Evolutionary conservation across 2,797 vertebrate species (phyloP), one percentile per base, ranked within the genome.

Genomic region (Coccyzus lansbergi): DNA sequence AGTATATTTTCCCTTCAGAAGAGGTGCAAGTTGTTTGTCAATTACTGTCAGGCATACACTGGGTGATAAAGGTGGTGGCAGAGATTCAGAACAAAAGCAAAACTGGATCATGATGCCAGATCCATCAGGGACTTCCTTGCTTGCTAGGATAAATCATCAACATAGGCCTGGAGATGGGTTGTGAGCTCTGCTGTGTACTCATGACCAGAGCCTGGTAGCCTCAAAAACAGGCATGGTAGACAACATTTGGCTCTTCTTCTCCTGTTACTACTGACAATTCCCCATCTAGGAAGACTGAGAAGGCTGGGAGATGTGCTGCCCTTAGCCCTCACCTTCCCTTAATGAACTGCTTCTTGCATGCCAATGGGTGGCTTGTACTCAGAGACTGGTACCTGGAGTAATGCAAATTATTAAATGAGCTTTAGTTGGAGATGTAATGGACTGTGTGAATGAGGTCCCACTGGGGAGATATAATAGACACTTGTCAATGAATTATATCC

Each of bases 391-490:
- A 90, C 55, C 74, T 85, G 67, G 29, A 64, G 76, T 21, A 53
- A 36, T 2, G 12, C 38, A 85, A 79, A 68, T 46, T 85, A 49
- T 44, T 67, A 33, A 91, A 89, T 58, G 82, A 89, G 76, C 68
- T 87, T 52, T 68, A 74, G 71, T 51, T 84, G 81, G 77, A 79
- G 56, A 70, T 56, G 6, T 86, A 94, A 88, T 95, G 93, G 83
- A 34, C 67, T 85, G 2, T 15, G 9, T 95, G 96, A 94, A 94
- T 8, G 14, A 53, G 86, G 60, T 93, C 83, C 95, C 96, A 92
- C 85, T 62, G 53, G 21, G 38, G 75, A 93, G 26, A 15, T 44
- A 26, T 46, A 90, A 86, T 29, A 92, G 86, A 31, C 38, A 48
- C 49, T 93, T 20, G 0, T 46, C 40, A 83, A 34, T 75, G 72